phyloP scores from a whole-genome alignment of 2,113 vertebrate species.

The Kobus ellipsiprymnus region DNA sequence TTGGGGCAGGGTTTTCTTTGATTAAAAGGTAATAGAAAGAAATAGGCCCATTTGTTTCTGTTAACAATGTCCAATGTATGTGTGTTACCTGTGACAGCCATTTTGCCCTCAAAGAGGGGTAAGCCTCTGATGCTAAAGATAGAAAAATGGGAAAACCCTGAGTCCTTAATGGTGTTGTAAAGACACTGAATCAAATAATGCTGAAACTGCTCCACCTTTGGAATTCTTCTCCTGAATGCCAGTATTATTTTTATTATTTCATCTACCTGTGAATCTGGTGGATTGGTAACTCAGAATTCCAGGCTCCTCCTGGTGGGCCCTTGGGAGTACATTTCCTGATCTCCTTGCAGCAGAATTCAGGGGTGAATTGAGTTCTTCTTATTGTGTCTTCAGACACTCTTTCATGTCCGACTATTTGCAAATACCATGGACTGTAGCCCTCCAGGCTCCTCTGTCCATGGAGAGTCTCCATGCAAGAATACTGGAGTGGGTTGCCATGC shows the following conservation, averaged over 20 bases:
- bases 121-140: not conserved
- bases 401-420: not conserved
- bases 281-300: not conserved
- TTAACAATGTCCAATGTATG: not conserved
- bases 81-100: not conserved
- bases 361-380: not conserved
- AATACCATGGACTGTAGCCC: not conserved
- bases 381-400: not conserved
- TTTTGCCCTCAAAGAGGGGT: not conserved
- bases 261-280: not conserved
- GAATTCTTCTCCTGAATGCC: not conserved
- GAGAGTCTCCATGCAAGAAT: not conserved
- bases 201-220: not conserved
- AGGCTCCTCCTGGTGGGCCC: not conserved
- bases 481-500: not conserved
- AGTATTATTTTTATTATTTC: not conserved
- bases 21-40: not conserved
- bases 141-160: not conserved
- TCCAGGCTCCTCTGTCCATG: not conserved
- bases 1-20: not conserved
- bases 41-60: not conserved
- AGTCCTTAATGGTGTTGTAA: not conserved
- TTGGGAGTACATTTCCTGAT: rapidly evolving
- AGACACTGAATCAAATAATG: not conserved
- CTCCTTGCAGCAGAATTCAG: not conserved